Percentiles rank a stretch among this genome's conserved stretches.
Conservation (phyloP, 2,113 vertebrate genomes). For the Ciconia boyciana region DNA sequence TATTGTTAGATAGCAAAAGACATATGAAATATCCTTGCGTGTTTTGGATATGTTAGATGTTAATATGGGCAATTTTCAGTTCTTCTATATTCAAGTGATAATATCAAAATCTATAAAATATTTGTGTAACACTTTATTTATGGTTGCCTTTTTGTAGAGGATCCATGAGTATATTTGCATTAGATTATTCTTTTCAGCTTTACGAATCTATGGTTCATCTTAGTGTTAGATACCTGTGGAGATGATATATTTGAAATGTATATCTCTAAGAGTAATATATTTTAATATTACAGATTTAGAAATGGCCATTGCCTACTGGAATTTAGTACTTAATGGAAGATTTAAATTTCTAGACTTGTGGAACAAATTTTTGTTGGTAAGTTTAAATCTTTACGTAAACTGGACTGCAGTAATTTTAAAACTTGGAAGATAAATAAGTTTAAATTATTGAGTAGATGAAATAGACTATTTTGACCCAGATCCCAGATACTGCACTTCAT, state of each 20-base stretch:
- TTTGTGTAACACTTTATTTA: not conserved
- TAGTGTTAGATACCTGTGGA: not conserved
- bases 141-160: not conserved
- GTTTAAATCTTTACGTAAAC: slow-evolving; percentile 61
- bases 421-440: not conserved
- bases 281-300: slow-evolving; percentile 86
- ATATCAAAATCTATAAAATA: not conserved
- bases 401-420: slow-evolving; percentile 14
- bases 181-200: not conserved
- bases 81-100: not conserved
- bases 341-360: slow-evolving; percentile 92
- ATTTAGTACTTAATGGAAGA: slow-evolving; percentile 90
- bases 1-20: not conserved
- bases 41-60: not conserved
- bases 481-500: not conserved
- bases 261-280: slow-evolving; percentile 60
- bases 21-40: not conserved
- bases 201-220: not conserved
- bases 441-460: not conserved
- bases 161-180: not conserved
- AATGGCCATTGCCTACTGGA: slow-evolving; percentile 91
- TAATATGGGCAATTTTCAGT: not conserved
- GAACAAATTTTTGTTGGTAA: slow-evolving; percentile 92
- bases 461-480: not conserved
- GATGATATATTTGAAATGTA: slow-evolving; percentile 29